These are phyloP conservation scores for Caracal caracal DNA, from an alignment of 2,113 vertebrate genomes.

Conservation along the genomic window DNA sequence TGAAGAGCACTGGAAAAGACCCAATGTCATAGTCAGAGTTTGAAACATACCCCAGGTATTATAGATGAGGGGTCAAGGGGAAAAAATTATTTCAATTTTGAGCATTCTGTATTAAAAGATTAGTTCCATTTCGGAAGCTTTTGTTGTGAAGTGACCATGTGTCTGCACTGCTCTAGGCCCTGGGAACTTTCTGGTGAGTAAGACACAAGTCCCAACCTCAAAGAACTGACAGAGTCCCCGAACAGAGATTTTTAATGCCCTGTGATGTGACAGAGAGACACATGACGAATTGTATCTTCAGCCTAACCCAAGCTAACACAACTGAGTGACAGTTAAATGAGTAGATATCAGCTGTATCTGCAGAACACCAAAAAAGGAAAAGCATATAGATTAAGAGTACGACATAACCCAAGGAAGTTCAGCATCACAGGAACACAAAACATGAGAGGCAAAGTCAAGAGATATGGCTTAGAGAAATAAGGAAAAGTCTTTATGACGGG, in stretches of 20 bases:
- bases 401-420: not conserved
- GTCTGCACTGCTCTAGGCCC: not conserved
- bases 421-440: not conserved
- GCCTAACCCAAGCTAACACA: not conserved
- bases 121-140: not conserved
- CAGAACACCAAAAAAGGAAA: not conserved
- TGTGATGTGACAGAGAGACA: not conserved
- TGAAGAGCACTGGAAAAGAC: not conserved
- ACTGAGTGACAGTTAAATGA: not conserved
- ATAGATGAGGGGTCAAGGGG: not conserved
- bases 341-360: not conserved
- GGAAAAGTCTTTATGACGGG: not conserved
- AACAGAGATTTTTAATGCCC: not conserved
- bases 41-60: not conserved
- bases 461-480: not conserved
- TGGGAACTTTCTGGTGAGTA: not conserved
- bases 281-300: not conserved
- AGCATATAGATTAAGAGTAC: not conserved
- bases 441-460: not conserved
- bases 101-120: not conserved
- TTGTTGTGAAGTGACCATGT: not conserved
- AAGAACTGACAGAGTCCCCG: not conserved
- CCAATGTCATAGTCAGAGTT: not conserved
- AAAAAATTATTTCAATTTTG: not conserved
- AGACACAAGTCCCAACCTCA: not conserved